Conservation (phyloP, 2,888 invertebrate genomes). For the Limenitis camilla region DNA sequence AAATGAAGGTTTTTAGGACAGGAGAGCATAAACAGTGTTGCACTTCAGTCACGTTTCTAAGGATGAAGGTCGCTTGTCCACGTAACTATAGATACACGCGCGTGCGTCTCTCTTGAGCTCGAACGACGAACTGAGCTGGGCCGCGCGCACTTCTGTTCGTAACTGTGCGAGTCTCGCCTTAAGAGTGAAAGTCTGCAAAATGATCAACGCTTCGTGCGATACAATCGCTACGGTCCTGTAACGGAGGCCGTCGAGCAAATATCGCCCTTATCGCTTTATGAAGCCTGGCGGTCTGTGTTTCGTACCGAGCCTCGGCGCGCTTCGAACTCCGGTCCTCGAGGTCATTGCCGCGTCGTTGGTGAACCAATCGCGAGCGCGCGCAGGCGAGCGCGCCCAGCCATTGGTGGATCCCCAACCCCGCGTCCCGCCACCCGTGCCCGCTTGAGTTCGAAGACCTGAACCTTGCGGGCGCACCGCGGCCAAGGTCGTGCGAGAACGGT, state of each 20-base stretch:
- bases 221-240: conserved; percentile 63
- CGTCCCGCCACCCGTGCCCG: conserved; percentile 55
- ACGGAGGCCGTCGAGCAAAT: conserved; percentile 56
- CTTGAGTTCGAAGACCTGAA: conserved; percentile 85
- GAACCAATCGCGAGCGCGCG: conserved; percentile 70
- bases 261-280: conserved; percentile 66
- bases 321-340: conserved; percentile 87
- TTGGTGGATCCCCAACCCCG: conserved; percentile 60
- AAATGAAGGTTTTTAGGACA: conserved; percentile 56
- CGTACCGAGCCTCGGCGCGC: conserved; percentile 81
- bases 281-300: conserved; percentile 70
- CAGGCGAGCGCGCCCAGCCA: conserved; percentile 59
- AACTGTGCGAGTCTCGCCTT: conserved; percentile 60
- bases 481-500: conserved; percentile 78
- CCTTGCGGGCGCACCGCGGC: conserved; percentile 91
- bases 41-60: conserved; percentile 55
- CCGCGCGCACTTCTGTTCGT: conserved; percentile 62
- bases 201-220: conserved; percentile 68
- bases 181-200: conserved; percentile 77
- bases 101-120: conserved; percentile 72
- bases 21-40: conserved; percentile 54
- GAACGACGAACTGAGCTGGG: conserved; percentile 71
- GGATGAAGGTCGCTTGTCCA: conserved; percentile 66
- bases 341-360: conserved; percentile 82
- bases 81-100: conserved; percentile 49